Evolutionary conservation across 2,888 invertebrate species (phyloP).

Genomic region (Mythimna loreyi): DNA sequence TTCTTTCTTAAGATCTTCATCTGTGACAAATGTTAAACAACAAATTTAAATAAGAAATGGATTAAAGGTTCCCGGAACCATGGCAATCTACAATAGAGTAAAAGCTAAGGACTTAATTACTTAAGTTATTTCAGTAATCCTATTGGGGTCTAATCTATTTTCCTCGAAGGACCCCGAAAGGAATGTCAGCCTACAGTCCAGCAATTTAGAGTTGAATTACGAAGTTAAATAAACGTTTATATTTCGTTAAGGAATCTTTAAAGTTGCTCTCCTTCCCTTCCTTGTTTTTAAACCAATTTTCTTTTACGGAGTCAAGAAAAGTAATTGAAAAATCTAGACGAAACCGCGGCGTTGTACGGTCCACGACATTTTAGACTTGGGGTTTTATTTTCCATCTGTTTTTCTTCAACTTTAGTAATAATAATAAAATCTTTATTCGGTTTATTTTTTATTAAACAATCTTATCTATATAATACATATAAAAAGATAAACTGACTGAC

Average conservation of each 20-base stretch:
- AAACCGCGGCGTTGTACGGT: conserved; percentile 21
- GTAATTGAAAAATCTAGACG: conserved; percentile 56
- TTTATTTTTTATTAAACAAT: no score
- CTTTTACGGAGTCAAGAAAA: conserved; percentile 41
- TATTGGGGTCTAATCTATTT: conserved; percentile 54
- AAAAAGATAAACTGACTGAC: no score
- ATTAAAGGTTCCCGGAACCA: conserved; percentile 9
- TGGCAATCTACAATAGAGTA: conserved; percentile 34
- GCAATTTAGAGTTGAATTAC: conserved; percentile 34
- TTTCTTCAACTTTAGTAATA: not conserved
- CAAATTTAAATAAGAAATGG: conserved; percentile 13
- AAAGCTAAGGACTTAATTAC: conserved; percentile 59
- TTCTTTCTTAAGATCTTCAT: no score
- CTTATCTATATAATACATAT: no score
- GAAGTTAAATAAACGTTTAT: conserved; percentile 40
- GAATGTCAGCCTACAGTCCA: conserved; percentile 34
- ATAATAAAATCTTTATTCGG: no score
- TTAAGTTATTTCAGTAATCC: conserved; percentile 45
- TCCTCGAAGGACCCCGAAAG: conserved; percentile 22
- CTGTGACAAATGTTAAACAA: not conserved
- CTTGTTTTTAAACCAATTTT: conserved; percentile 40
- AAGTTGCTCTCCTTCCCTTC: conserved; percentile 25
- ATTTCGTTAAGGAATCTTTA: conserved; percentile 32
- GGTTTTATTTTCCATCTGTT: conserved; percentile 19
- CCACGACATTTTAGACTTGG: conserved; percentile 1